Base-by-base conservation (phyloP, 2,888 invertebrate species). In the Apocheima hispidaria region DNA sequence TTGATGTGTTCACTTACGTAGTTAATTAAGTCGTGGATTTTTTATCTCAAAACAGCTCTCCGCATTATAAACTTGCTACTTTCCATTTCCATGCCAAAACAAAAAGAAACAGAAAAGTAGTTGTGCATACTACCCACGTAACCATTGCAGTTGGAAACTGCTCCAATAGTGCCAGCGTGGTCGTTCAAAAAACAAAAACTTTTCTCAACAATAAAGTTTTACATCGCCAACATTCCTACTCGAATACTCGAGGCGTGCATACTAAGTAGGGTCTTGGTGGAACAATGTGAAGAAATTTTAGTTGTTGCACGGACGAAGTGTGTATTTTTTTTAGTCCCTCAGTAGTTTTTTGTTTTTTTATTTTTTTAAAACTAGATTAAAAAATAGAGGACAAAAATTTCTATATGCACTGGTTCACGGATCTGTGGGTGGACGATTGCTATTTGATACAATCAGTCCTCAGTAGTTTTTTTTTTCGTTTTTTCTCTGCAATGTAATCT, bases 121-220 rank as follows among this genome's bases (percentile, higher is more conserved):
- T 65, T 67, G 51, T 41, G 50, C 54, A 64, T 60, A 33, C 64
- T 35, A 40, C 38, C 55, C 69, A 65, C 69, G 53, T 54, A 57
- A 21, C 40, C 18, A 36, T 54, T 58, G 63, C 57, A 57, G 53
- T 62, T 41, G 44, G 5, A 36, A 51, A 50, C 49, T 21, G 44
- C 48, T 44, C 44, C 61, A 61, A 30, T 35, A 30, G 35, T 56
- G 56, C 63, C 54, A 48, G 41, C 68, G 50, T 33, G 55, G 60
- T 65, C 65, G 69, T 69, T 65, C 63, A 64, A 63, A 65, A 63
- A 65, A 62, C 61, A 62, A 63, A 62, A 67, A 51, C 61, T 69
- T 63, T 60, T 51, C 23, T 14, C 50, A 54, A 65, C 63, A 65
- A 65, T 63, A 65, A 69, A 69, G 61, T 66, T 66, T 66, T 64